Base-by-base conservation (phyloP, 2,888 invertebrate species). In the Leistus spinibarbis region DNA sequence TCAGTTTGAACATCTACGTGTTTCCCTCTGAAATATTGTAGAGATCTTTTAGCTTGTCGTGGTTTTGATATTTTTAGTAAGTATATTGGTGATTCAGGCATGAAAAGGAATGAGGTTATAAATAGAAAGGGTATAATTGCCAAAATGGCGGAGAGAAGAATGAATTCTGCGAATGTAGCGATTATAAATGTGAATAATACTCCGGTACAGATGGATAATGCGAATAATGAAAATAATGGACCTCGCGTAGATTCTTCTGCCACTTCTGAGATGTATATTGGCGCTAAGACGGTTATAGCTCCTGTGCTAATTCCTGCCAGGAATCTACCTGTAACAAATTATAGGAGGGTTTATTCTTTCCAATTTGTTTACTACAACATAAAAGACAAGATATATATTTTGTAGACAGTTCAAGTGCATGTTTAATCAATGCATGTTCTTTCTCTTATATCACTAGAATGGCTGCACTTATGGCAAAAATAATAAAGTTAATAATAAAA, bases 221-320 rank as follows among this genome's bases (percentile, higher is more conserved):
- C 96, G 84, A 96, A 95, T 82, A 93, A 90, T 0, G 96, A 92
- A 0, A 96, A 95, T n/a, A 97, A 86, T 0, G 92, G 89, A 0
- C 97, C 97, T 74, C 96, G 88, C 79, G 94, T 10, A 1, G 40
- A 40, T 0, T 92, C 91, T 82, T 95, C 94, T 0, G 95, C 92
- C 20, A 96, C 93, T 86, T 97, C 97, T 0, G 93, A 92, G 16
- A 97, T 92, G 84, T 96, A 97, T 88, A 96, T 93, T 0, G 97
- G 96, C 0, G 92, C 93, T 3, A 93, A 90, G 0, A 96, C 95
- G 82, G 95, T 94, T 56, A 91, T 89, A 0, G 93, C 92, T 54
- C 95, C 95, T 79, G 90, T 82, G 0, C 87, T 90, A 69, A 93
- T 84, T 68, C 97, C 97, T 78, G 92, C 93, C 68, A 96, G 86